Conservation (phyloP, 2,888 invertebrate genomes). For the Orchestes rusci region DNA sequence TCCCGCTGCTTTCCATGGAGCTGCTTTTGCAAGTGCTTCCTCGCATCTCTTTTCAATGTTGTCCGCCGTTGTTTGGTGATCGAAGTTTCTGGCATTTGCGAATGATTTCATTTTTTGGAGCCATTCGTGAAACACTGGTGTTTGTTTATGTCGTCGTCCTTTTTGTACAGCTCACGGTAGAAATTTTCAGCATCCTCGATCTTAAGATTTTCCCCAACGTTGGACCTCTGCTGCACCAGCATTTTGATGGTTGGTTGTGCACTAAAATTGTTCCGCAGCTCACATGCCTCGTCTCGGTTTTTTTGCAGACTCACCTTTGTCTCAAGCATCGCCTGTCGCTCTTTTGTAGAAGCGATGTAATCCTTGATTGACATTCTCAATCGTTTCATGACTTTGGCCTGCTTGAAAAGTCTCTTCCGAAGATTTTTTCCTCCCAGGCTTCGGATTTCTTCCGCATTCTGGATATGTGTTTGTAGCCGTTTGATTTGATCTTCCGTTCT, state of each 20-base stretch:
- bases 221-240: too few relatives aligned
- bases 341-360: neutral
- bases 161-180: neutral
- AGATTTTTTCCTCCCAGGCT: neutral
- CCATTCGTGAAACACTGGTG: constrained; percentile 14
- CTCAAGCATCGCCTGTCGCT: neutral
- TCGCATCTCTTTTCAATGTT: constrained; percentile 4
- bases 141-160: neutral
- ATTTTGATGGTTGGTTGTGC: too few relatives aligned
- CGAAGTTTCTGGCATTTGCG: neutral
- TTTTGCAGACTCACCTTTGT: neutral
- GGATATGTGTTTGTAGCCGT: too few relatives aligned
- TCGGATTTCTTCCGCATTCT: neutral
- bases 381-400: too few relatives aligned
- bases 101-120: constrained; percentile 12
- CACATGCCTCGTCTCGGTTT: neutral
- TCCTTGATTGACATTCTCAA: neutral
- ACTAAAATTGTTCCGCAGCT: neutral
- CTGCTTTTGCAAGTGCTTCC: neutral
- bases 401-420: neutral
- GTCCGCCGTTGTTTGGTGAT: constrained; percentile 10
- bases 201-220: neutral
- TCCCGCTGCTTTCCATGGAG: constrained; percentile 1
- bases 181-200: neutral
- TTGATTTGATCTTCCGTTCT: constrained; percentile 1